phyloP scores from a whole-genome alignment of 2,888 invertebrate species.

The Drosophila fungiperda region DNA sequence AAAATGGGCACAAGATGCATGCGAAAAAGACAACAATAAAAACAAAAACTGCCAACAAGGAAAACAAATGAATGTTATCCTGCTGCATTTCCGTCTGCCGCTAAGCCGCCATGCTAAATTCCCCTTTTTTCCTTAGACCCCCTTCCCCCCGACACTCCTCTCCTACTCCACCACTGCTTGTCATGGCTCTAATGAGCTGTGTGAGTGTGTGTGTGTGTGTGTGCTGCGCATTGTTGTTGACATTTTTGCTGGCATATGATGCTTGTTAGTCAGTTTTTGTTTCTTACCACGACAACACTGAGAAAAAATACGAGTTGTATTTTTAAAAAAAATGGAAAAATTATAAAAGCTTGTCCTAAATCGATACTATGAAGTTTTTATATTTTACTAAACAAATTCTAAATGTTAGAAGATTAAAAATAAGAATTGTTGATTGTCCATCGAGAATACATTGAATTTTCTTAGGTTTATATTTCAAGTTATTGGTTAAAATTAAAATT shows the following conservation, averaged over 20 bases:
- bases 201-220: constrained; percentile 39
- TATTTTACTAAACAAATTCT: too few species aligned
- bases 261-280: constrained; percentile 78
- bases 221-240: constrained; percentile 73
- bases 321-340: too few species aligned
- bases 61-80: constrained; percentile 75
- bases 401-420: neutral
- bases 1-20: constrained; percentile 53
- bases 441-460: neutral
- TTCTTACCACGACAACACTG: constrained; percentile 42
- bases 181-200: constrained; percentile 74
- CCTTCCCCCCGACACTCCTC: neutral
- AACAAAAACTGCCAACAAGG: constrained; percentile 46
- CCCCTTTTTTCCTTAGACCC: constrained; percentile 25
- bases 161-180: constrained; percentile 22
- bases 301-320: too few species aligned
- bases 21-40: constrained; percentile 47
- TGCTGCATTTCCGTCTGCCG: constrained; percentile 75
- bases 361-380: too few species aligned
- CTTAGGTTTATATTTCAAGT: neutral
- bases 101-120: constrained; percentile 77
- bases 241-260: constrained; percentile 81
- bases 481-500: too few species aligned
- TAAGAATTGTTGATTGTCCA: neutral
- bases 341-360: too few species aligned